Conservation (phyloP, 2,888 invertebrate genomes). For the Eupelmus urozonus region DNA sequence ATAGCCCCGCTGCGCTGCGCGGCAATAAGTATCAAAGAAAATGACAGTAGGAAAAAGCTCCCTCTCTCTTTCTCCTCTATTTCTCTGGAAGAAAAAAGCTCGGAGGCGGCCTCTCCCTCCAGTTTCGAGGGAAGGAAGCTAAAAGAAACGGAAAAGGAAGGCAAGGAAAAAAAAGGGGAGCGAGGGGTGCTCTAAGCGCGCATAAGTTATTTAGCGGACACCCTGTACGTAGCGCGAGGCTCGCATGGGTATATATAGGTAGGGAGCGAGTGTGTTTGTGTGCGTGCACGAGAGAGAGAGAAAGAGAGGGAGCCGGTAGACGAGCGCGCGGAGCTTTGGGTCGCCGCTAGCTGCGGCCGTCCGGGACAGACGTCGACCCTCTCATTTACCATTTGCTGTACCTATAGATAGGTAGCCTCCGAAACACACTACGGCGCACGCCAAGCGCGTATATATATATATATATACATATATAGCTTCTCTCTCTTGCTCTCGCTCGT, state of each 20-base stretch:
- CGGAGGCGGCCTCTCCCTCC: too few species aligned
- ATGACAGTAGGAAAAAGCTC: not conserved
- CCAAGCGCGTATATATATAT: conserved; percentile 21
- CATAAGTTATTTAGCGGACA: conserved; percentile 67
- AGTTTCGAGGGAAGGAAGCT: too few species aligned
- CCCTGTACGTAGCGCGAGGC: conserved; percentile 68
- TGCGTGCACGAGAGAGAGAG: not conserved
- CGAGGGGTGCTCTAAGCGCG: too few species aligned
- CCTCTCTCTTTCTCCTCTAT: too few species aligned
- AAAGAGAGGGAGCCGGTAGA: conserved; percentile 68
- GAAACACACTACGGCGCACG: conserved; percentile 62
- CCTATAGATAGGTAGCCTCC: conserved; percentile 75
- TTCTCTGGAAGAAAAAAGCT: too few species aligned
- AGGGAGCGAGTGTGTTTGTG: not conserved
- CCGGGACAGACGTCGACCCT: conserved; percentile 76
- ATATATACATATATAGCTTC: too few species aligned
- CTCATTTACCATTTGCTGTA: conserved; percentile 78
- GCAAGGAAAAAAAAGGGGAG: too few species aligned
- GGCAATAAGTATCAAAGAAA: conserved; percentile 1
- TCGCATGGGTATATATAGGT: conserved; percentile 5
- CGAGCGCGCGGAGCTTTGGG: conserved; percentile 74
- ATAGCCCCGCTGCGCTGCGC: not conserved
- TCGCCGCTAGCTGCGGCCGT: conserved; percentile 77
- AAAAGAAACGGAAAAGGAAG: too few species aligned
- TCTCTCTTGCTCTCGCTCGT: too few species aligned